Percentiles rank a stretch among this genome's conserved stretches.
phyloP scores from a whole-genome alignment of 2,888 invertebrate genomes.

The Parelbella ahira region DNA sequence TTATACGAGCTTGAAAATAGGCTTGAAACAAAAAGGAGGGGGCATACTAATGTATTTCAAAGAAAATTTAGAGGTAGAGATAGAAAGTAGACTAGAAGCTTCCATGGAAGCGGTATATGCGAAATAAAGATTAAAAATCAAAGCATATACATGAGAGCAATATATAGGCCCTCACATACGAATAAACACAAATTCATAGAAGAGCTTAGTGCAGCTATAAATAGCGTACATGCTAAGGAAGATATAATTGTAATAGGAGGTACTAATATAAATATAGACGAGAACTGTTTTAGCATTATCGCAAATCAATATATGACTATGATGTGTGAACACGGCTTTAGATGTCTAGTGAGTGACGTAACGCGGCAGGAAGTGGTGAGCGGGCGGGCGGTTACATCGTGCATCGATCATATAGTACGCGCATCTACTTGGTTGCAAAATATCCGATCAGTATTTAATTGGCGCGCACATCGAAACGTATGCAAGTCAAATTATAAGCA shows the following conservation, averaged over 20 bases:
- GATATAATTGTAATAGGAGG: conserved; percentile 1
- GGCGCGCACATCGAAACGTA: conserved; percentile 6
- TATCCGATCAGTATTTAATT: conserved; percentile 21
- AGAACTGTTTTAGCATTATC: neutral
- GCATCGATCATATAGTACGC: conserved; percentile 23
- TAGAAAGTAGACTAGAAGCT: too few species aligned
- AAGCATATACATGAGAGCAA: neutral
- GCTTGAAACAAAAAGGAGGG: conserved; percentile 3
- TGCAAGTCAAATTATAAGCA: neutral
- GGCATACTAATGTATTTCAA: neutral
- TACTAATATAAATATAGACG: conserved; percentile 1
- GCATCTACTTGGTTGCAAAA: conserved; percentile 10
- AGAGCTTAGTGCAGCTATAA: neutral
- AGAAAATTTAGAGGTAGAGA: neutral
- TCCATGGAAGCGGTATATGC: too few species aligned
- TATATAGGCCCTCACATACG: conserved; percentile 1
- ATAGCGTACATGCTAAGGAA: neutral
- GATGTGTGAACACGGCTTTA: conserved; percentile 14
- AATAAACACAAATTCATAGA: conserved; percentile 1
- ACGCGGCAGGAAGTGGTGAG: conserved; percentile 19
- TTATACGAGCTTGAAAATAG: too few species aligned
- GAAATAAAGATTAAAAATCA: too few species aligned
- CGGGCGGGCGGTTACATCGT: conserved; percentile 15
- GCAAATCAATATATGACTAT: neutral
- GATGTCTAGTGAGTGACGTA: conserved; percentile 1